Conservation (phyloP, 2,113 vertebrate species). For the Gasterosteus aculeatus region DNA sequence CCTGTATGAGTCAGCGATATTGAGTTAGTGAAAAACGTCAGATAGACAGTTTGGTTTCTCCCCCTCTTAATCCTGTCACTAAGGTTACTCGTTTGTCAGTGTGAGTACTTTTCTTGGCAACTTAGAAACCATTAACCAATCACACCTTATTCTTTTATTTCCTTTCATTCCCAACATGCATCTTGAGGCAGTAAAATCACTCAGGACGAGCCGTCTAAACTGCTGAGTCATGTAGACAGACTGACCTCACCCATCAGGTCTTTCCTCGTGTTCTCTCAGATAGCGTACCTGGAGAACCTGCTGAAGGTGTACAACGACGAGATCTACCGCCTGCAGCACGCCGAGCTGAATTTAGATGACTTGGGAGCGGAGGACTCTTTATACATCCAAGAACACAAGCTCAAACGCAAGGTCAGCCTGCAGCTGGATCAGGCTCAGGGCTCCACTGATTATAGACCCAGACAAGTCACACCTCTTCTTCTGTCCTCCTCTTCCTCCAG, state of each 20-base stretch:
- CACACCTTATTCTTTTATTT: background rate
- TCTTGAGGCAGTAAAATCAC: background rate
- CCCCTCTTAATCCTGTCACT: too few relatives aligned
- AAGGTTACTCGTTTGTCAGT: background rate
- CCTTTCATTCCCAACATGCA: background rate
- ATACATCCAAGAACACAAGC: constrained; percentile 90
- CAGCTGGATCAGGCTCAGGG: too few relatives aligned
- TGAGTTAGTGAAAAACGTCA: too few relatives aligned
- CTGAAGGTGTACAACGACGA: constrained; percentile 86
- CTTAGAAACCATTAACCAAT: background rate
- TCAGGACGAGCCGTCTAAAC: background rate
- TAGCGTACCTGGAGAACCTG: constrained; percentile 89
- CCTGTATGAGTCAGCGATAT: too few relatives aligned
- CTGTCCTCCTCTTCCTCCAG: constrained; percentile 44
- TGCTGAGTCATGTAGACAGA: background rate
- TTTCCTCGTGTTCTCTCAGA: constrained; percentile 65
- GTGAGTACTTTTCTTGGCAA: background rate
- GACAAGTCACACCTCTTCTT: background rate
- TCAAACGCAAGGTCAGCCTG: constrained; percentile 85
- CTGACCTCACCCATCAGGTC: background rate
- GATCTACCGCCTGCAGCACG: constrained; percentile 87
- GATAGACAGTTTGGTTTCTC: background rate
- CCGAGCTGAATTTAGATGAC: constrained; percentile 85
- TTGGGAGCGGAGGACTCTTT: constrained; percentile 84
- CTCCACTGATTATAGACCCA: background rate